A percentile compares a stretch with the other conserved stretches of the same genome.
Conservation (phyloP, 2,888 invertebrate genomes). For the Synergus laeviventris region DNA sequence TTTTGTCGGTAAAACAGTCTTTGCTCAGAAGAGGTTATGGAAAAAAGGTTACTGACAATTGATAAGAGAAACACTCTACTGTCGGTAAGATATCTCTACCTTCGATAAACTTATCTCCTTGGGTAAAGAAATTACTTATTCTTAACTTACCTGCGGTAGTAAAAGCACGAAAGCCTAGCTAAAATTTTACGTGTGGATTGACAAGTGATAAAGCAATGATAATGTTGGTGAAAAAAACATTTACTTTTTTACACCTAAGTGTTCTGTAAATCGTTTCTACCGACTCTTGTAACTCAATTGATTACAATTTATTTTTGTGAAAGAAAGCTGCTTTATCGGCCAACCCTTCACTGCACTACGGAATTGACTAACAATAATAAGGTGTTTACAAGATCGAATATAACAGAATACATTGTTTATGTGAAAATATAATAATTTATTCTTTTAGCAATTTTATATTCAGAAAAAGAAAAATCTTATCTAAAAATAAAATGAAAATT, state of each 20-base stretch:
- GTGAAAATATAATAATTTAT: no score
- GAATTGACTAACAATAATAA: no score
- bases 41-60: background rate
- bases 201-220: background rate
- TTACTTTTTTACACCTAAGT: background rate
- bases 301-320: background rate
- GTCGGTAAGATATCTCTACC: slow-evolving; percentile 6
- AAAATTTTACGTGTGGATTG: background rate
- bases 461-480: no score
- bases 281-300: background rate
- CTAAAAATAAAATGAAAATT: no score
- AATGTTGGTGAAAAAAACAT: background rate
- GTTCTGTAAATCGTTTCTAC: background rate
- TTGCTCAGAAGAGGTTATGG: no score
- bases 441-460: no score
- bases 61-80: background rate
- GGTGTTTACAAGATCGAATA: background rate
- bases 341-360: background rate
- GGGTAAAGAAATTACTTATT: background rate
- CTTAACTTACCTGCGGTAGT: slow-evolving; percentile 2
- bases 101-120: background rate
- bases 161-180: background rate
- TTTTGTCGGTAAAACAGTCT: background rate
- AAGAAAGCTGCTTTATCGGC: background rate
- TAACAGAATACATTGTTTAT: background rate